Conservation (phyloP, 2,888 invertebrate genomes). For the Xylocampa areola region DNA sequence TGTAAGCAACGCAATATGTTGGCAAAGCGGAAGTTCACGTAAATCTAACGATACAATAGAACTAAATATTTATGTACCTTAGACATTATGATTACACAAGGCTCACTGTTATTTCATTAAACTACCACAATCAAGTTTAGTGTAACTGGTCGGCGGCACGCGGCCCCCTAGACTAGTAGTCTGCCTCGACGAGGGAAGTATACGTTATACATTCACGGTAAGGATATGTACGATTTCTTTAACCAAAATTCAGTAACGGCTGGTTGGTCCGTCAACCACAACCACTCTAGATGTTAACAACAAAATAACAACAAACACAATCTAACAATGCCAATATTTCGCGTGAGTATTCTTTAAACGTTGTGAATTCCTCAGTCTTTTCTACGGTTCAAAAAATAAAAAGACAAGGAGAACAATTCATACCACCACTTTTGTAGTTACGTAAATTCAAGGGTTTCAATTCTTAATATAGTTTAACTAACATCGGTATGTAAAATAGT, state of each 20-base stretch:
- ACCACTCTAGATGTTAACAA: conserved; percentile 77
- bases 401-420: conserved; percentile 76
- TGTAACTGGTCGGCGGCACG: conserved; percentile 68
- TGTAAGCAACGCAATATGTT: conserved; percentile 89
- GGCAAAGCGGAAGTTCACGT: conserved; percentile 89
- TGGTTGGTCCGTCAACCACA: conserved; percentile 84
- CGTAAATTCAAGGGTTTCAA: conserved; percentile 82
- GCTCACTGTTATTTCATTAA: conserved; percentile 82
- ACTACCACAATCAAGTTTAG: conserved; percentile 74
- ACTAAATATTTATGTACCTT: conserved; percentile 89
- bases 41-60: conserved; percentile 89
- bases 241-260: conserved; percentile 72
- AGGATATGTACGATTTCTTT: conserved; percentile 88
- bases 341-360: conserved; percentile 85
- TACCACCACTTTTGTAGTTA: conserved; percentile 71
- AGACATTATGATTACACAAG: conserved; percentile 88
- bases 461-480: conserved; percentile 80
- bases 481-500: conserved; percentile 89
- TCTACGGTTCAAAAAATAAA: conserved; percentile 82
- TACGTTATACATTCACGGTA: conserved; percentile 79
- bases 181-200: conserved; percentile 74
- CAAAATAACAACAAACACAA: conserved; percentile 74
- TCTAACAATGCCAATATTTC: conserved; percentile 77
- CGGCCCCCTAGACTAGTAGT: conserved; percentile 73
- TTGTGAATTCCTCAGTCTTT: conserved; percentile 87